Percentiles rank a stretch among this genome's conserved stretches.
Conservation (phyloP, 2,113 vertebrate genomes). For the Leptocoma aspasia region DNA sequence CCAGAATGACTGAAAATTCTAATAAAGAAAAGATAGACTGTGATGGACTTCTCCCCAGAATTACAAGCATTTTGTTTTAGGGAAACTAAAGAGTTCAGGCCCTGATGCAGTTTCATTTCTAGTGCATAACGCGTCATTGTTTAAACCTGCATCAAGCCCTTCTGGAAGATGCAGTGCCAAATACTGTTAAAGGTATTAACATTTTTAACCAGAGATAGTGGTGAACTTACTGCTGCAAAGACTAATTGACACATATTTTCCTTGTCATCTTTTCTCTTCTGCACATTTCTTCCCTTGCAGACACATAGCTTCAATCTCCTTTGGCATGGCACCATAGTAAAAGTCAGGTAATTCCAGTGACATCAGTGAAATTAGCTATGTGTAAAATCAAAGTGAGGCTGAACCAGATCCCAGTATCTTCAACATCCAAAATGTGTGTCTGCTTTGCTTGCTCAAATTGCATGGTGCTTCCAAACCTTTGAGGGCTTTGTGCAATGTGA, state of each 20-base stretch:
- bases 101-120: neutral
- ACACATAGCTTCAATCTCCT: neutral
- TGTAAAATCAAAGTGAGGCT: neutral
- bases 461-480: neutral
- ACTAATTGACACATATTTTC: neutral
- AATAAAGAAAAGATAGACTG: neutral
- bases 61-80: neutral
- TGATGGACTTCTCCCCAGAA: neutral
- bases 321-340: neutral
- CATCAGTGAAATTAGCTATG: neutral
- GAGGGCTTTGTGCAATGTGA: slow-evolving; percentile 17
- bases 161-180: neutral
- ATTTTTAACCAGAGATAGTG: neutral
- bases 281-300: neutral
- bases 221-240: neutral
- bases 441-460: neutral
- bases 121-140: neutral
- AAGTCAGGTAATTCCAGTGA: neutral
- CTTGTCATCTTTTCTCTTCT: neutral
- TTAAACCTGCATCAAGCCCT: neutral
- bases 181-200: neutral
- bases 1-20: neutral
- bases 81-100: neutral
- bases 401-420: neutral
- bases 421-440: neutral